Conservation (phyloP, 2,113 vertebrate genomes). For the Ptilonorhynchus violaceus region DNA sequence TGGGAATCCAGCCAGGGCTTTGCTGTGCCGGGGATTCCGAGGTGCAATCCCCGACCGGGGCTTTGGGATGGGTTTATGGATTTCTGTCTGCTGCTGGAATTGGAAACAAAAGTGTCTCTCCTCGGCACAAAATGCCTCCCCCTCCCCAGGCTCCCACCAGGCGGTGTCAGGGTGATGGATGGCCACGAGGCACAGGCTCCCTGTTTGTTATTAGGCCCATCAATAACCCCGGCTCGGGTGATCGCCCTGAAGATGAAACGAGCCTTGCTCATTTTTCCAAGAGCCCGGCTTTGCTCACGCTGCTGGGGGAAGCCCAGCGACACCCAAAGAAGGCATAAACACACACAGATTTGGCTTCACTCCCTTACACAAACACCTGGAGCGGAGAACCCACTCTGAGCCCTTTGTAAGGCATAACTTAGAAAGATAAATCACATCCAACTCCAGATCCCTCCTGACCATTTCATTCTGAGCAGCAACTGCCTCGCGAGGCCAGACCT, state of each 20-base stretch:
- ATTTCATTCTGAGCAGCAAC: background rate
- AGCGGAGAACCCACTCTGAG: background rate
- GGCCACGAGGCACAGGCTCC: background rate
- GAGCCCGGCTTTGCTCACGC: background rate
- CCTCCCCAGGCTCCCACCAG: background rate
- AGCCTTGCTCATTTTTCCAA: background rate
- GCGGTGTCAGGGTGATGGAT: background rate
- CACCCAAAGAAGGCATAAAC: background rate
- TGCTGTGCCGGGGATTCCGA: background rate
- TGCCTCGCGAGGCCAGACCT: background rate
- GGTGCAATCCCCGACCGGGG: fast-evolving
- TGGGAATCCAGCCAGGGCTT: background rate
- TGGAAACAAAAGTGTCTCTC: background rate
- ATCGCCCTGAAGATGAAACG: background rate
- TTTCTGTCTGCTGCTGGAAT: background rate
- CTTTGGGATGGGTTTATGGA: background rate
- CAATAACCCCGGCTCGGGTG: background rate
- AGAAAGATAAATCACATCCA: background rate
- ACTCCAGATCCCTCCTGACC: background rate
- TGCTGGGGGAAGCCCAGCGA: background rate
- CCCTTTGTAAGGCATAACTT: background rate
- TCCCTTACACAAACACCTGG: background rate
- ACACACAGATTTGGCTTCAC: background rate
- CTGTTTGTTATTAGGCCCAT: background rate
- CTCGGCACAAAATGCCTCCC: background rate